These are phyloP conservation scores for Pissodes strobi DNA, from an alignment of 1,140 invertebrate species.

Conservation along the genomic window DNA sequence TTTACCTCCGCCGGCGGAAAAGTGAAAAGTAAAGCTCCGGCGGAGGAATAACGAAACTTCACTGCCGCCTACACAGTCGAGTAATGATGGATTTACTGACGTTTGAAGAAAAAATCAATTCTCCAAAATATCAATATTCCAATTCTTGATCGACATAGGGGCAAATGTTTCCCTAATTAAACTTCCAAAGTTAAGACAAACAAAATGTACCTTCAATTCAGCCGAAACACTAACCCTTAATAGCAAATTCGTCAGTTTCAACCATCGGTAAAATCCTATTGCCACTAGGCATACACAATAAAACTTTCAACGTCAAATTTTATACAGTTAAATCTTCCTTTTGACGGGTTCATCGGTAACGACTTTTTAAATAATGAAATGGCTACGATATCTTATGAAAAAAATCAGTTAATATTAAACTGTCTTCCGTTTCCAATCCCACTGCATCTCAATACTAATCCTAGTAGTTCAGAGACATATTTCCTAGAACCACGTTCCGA, in stretches of 20 bases:
- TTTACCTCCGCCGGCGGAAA: no score
- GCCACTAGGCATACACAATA: not conserved
- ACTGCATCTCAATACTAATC: not conserved
- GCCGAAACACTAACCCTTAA: slow-evolving; percentile 9
- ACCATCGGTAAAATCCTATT: slow-evolving; percentile 4
- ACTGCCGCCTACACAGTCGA: no score
- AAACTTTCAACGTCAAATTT: slow-evolving; percentile 28
- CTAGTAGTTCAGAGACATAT: not conserved
- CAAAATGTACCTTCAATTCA: slow-evolving; percentile 4
- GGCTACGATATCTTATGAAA: slow-evolving; percentile 13
- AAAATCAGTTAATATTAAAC: not conserved
- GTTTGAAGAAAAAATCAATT: no score
- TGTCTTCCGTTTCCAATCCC: slow-evolving; percentile 1
- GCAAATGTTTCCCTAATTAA: slow-evolving; percentile 28
- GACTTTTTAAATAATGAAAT: slow-evolving; percentile 24
- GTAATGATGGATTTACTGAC: no score
- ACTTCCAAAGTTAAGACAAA: slow-evolving; percentile 17
- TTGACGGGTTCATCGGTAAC: slow-evolving; percentile 34
- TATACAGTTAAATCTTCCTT: slow-evolving; percentile 32
- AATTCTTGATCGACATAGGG: slow-evolving; percentile 34
- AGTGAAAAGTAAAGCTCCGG: no score
- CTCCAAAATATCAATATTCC: no score
- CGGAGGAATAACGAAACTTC: no score
- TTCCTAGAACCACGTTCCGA: slow-evolving; percentile 7
- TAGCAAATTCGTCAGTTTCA: slow-evolving; percentile 5